Conservation (phyloP, 2,113 vertebrate genomes). For the Boulengeromyrus knoepffleri region DNA sequence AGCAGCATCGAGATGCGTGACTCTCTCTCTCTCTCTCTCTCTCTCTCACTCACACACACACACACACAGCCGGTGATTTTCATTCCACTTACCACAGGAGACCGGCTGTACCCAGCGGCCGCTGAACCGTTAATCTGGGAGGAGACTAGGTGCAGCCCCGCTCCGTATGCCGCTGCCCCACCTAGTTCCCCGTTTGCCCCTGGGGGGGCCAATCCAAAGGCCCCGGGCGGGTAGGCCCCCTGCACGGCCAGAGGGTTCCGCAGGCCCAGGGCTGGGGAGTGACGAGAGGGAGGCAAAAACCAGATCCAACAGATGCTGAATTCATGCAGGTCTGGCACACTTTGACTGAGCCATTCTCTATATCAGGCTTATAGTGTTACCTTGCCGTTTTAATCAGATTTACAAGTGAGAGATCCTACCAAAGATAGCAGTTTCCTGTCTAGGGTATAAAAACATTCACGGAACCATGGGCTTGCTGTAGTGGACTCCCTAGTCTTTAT, state of each 20-base stretch:
- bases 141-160: slow-evolving; percentile 70
- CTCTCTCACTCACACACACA: background rate
- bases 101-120: slow-evolving; percentile 63
- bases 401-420: background rate
- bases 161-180: slow-evolving; percentile 54
- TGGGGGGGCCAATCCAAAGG: slow-evolving; percentile 73
- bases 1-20: background rate
- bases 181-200: slow-evolving; percentile 74
- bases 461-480: background rate
- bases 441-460: background rate
- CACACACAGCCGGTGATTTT: too few relatives aligned
- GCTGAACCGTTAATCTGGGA: slow-evolving; percentile 72
- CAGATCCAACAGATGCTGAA: background rate
- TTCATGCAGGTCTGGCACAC: background rate
- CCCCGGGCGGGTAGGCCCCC: slow-evolving; percentile 69
- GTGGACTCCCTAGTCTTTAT: background rate
- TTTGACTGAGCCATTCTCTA: background rate
- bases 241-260: slow-evolving; percentile 74
- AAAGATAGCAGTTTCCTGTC: background rate
- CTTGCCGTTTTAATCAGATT: background rate
- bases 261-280: slow-evolving; percentile 65
- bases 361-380: background rate
- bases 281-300: background rate
- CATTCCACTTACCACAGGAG: slow-evolving; percentile 63
- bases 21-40: background rate